A percentile compares a stretch with the other conserved stretches of the same genome.
Conservation (phyloP, 2,888 invertebrate species). For the Elmis aenea region DNA sequence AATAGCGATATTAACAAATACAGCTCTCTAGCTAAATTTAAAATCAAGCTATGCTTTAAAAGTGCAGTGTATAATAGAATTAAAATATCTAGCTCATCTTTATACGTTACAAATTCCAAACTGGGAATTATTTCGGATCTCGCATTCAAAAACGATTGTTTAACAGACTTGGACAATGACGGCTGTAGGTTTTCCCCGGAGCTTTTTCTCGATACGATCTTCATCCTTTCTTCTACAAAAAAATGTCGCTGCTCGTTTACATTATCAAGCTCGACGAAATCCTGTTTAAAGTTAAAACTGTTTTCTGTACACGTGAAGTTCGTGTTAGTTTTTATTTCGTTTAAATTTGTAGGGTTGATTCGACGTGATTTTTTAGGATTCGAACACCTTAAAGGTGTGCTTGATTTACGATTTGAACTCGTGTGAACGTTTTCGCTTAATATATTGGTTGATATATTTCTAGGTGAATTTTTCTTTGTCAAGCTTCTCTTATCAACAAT, state of each 20-base stretch:
- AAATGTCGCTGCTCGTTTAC: conserved; percentile 21
- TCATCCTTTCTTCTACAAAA: conserved; percentile 28
- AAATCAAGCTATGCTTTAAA: conserved; percentile 56
- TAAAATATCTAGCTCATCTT: conserved; percentile 52
- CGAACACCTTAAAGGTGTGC: too few species aligned
- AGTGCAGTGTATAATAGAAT: conserved; percentile 55
- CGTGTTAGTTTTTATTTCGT: too few species aligned
- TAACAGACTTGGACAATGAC: conserved; percentile 2
- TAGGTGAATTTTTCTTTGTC: conserved; percentile 30
- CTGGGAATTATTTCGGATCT: conserved; percentile 47
- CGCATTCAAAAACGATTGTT: conserved; percentile 34
- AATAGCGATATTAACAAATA: conserved; percentile 65
- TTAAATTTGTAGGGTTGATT: conserved; percentile 52
- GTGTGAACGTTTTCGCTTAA: conserved; percentile 12
- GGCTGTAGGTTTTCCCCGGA: too few species aligned
- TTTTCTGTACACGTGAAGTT: conserved; percentile 29
- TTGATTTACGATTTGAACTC: too few species aligned
- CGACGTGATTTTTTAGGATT: too few species aligned
- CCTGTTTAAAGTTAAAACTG: conserved; percentile 34
- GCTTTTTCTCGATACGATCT: conserved; percentile 23
- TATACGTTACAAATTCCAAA: conserved; percentile 47
- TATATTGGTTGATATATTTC: too few species aligned
- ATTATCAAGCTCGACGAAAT: conserved; percentile 16
- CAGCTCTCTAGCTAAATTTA: conserved; percentile 63
- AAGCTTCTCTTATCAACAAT: conserved; percentile 27